Base-by-base conservation (phyloP, 2,888 invertebrate genomes). In the Plebejus melissa region DNA sequence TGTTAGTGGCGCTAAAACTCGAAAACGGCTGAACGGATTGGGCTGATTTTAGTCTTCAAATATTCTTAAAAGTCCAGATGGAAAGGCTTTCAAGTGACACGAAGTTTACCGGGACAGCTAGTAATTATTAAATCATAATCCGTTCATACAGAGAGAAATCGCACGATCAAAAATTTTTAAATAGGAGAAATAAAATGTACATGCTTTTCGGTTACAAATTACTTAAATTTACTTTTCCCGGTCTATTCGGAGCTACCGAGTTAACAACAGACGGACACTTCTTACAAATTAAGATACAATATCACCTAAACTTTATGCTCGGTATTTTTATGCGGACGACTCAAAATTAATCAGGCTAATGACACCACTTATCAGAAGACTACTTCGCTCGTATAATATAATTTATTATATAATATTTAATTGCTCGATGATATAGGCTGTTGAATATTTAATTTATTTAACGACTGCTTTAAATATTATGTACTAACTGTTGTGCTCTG, bases 331-430 rank as follows among this genome's bases (percentile, higher is more conserved):
- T 54, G 22, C 46, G 54, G 32, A 32, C 54, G 50, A 28, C 72
- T 54, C 16, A 72, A 72, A 32, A 54, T 72, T 54, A 72, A 72
- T 72, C 72, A 54, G 72, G 72, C 50, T 72, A 54, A 72, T 54
- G 72, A 54, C 54, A 72, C 50, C 72, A 72, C 28, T 54, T 72
- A 72, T 72, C 13, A 72, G 72, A 22, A 72, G 72, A 54, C 72
- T 54, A 72, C 50, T 72, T 72, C 50, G 32, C 50, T 72, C 72
- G 72, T 72, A 32, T 72, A 72, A 72, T 71, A 71, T 72, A 71
- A 71, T 71, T 71, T 71, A 71, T 71, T 71, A 71, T 71, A 46
- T 71, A 46, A 71, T 71, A 71, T 71, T 71, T 46, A 71, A 71
- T 50, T 72, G 5, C 46, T 32, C 5, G 54, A 72, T 54, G 54